These are phyloP conservation scores for Betta splendens DNA, from an alignment of 2,797 vertebrate species.

Conservation along the genomic window DNA sequence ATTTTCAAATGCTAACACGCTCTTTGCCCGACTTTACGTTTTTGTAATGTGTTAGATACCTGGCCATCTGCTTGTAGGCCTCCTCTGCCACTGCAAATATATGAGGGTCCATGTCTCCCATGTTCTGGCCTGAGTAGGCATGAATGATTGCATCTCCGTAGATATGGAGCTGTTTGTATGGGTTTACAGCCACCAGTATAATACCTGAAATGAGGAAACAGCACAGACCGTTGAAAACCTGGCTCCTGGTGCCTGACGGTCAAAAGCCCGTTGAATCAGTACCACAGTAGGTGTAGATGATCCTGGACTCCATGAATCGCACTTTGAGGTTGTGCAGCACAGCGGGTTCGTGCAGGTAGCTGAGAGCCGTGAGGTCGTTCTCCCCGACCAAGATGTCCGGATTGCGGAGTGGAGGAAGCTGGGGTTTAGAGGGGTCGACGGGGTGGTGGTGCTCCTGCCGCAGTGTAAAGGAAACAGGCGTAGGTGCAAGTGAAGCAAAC, in stretches of 20 bases:
- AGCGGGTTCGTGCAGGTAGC: slow-evolving; percentile 95
- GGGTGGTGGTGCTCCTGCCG: slow-evolving; percentile 84
- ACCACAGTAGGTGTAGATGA: slow-evolving; percentile 99
- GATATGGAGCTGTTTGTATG: slow-evolving; percentile 92
- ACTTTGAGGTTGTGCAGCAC: slow-evolving; percentile 97
- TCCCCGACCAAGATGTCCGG: slow-evolving; percentile 99
- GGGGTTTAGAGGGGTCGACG: slow-evolving; percentile 76
- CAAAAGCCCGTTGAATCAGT: slow-evolving; percentile 31
- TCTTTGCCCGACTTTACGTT: neutral
- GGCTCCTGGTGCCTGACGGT: neutral
- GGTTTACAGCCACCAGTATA: slow-evolving; percentile 96
- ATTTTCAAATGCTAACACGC: neutral
- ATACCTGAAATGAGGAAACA: slow-evolving; percentile 84
- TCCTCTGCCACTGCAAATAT: slow-evolving; percentile 99
- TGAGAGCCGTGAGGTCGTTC: slow-evolving; percentile 98
- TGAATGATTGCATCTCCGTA: slow-evolving; percentile 98
- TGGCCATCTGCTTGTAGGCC: slow-evolving; percentile 98
- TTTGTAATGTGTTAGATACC: slow-evolving; percentile 75
- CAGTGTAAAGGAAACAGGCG: slow-evolving; percentile 17
- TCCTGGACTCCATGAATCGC: slow-evolving; percentile 93
- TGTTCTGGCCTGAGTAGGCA: slow-evolving; percentile 96
- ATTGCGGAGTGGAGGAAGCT: slow-evolving; percentile 91
- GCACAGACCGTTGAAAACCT: neutral
- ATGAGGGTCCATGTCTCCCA: slow-evolving; percentile 99
- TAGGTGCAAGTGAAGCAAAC: too few relatives aligned